Evolutionary conservation across 2,888 invertebrate species (phyloP).

Genomic region (Doris montereyensis): DNA sequence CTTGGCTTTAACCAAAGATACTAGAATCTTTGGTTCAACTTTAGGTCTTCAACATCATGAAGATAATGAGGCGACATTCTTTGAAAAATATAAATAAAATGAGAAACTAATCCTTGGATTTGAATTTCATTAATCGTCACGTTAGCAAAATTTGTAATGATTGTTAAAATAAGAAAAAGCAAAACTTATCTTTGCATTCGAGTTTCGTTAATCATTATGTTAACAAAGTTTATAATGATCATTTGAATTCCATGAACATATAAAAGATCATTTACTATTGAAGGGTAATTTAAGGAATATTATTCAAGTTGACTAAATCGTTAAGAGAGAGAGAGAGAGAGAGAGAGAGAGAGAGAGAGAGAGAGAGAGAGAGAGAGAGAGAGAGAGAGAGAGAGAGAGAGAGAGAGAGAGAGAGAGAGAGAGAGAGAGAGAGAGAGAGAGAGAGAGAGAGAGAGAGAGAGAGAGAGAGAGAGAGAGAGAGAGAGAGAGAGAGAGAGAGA

Average conservation of each 20-base stretch:
- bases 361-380: not conserved
- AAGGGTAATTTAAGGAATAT: not conserved
- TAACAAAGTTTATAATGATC: too few relatives aligned
- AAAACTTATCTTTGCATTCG: too few relatives aligned
- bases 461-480: constrained; percentile 16
- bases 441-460: constrained; percentile 20
- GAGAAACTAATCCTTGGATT: too few relatives aligned
- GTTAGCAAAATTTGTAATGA: too few relatives aligned
- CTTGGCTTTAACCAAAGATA: too few relatives aligned
- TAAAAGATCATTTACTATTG: not conserved
- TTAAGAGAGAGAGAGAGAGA: constrained; percentile 20
- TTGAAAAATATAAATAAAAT: too few relatives aligned
- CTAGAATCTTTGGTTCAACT: too few relatives aligned
- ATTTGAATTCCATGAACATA: not conserved
- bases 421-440: constrained; percentile 4
- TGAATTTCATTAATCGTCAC: too few relatives aligned
- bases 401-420: not conserved
- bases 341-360: not conserved
- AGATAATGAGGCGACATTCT: too few relatives aligned
- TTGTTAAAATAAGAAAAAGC: too few relatives aligned
- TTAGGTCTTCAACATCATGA: too few relatives aligned
- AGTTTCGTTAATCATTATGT: too few relatives aligned
- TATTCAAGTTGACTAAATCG: not conserved
- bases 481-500: constrained; percentile 23
- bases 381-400: not conserved